Conservation (phyloP, 2,797 vertebrate genomes). For the Numenius phaeopus region DNA sequence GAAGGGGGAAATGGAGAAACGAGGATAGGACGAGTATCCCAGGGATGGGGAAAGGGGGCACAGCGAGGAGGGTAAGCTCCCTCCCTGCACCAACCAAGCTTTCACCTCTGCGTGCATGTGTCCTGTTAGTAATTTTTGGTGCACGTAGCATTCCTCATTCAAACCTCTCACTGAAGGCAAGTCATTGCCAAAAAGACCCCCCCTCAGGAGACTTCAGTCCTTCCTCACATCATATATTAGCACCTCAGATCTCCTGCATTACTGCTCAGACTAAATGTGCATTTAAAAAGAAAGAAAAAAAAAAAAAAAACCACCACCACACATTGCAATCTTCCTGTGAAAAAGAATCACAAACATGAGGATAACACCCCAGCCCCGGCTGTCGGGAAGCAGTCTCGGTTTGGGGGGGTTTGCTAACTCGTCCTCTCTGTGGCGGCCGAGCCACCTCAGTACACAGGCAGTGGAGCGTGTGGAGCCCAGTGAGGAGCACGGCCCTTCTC, state of each 20-base stretch:
- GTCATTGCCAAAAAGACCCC: slow-evolving; percentile 55
- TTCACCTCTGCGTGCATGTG: slow-evolving; percentile 2
- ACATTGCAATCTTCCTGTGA: slow-evolving; percentile 72
- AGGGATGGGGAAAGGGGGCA: neutral
- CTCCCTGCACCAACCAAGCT: neutral
- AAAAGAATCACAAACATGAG: slow-evolving; percentile 72
- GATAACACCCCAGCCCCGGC: slow-evolving; percentile 63
- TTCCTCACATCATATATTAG: slow-evolving; percentile 75
- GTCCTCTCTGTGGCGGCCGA: neutral
- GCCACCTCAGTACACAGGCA: slow-evolving; percentile 44
- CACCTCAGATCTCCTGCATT: slow-evolving; percentile 69
- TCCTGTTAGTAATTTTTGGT: slow-evolving; percentile 39
- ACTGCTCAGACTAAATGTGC: slow-evolving; percentile 70
- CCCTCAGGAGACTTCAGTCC: slow-evolving; percentile 63
- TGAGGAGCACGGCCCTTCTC: neutral
- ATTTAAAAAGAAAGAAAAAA: slow-evolving; percentile 60
- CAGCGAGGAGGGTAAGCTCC: neutral
- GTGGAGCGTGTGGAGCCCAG: neutral
- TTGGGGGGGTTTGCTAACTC: slow-evolving; percentile 18
- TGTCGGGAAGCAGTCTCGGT: slow-evolving; percentile 39
- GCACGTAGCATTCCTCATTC: slow-evolving; percentile 45
- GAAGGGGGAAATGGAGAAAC: neutral
- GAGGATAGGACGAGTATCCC: accelerated
- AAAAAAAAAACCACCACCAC: neutral
- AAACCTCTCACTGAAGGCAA: slow-evolving; percentile 57